These are phyloP conservation scores for Myanophis thanlyinensis DNA, from an alignment of 2,113 vertebrate genomes.

Conservation along the genomic window DNA sequence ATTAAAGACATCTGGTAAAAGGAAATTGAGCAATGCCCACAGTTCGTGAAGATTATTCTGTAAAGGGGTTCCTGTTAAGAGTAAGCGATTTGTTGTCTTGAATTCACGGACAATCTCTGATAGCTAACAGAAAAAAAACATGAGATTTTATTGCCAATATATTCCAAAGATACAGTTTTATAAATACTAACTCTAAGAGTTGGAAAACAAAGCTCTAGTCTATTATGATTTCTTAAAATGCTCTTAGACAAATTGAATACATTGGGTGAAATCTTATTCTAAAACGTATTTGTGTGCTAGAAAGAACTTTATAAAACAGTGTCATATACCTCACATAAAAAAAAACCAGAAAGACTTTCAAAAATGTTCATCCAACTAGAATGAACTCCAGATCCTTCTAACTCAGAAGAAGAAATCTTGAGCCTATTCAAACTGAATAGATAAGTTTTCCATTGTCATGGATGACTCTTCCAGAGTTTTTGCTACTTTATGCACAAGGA, in stretches of 20 bases:
- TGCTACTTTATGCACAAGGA: not conserved
- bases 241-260: not conserved
- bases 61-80: constrained; percentile 86
- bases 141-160: not conserved
- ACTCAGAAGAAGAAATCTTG: not conserved
- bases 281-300: not conserved
- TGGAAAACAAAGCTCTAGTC: not conserved
- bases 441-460: not conserved
- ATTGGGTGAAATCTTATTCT: not conserved
- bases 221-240: not conserved
- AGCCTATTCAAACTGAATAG: not conserved
- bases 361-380: not conserved
- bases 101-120: constrained; percentile 91
- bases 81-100: constrained; percentile 87
- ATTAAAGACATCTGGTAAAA: constrained; percentile 89
- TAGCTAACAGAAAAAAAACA: constrained; percentile 69
- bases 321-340: not conserved
- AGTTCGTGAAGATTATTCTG: constrained; percentile 90
- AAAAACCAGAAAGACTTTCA: not conserved
- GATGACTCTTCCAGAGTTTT: not conserved
- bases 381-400: not conserved
- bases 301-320: not conserved
- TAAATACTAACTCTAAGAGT: not conserved
- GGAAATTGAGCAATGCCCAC: constrained; percentile 89
- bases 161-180: not conserved